Evolutionary conservation across 2,888 invertebrate species (phyloP).

Genomic region (Cataglyphis rosenhaueri): DNA sequence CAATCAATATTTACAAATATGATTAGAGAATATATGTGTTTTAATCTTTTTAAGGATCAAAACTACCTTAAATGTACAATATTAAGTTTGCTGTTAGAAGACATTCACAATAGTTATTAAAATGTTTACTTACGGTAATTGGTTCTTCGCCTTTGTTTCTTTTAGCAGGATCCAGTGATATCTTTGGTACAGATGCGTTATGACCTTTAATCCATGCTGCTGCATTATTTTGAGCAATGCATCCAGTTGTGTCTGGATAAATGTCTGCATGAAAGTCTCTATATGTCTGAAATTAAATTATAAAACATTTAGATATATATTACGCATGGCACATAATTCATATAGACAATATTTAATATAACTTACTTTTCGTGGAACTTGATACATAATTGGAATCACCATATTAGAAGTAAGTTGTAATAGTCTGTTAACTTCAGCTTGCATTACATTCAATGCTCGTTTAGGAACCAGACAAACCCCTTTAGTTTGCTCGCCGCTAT

Average conservation of each 20-base stretch:
- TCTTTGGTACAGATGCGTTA: conserved; percentile 92
- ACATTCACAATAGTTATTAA: neutral
- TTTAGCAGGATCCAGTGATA: conserved; percentile 93
- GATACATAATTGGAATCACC: conserved; percentile 97
- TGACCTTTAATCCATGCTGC: conserved; percentile 93
- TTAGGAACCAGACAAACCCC: conserved; percentile 97
- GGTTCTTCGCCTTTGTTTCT: conserved; percentile 88
- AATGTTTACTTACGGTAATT: conserved; percentile 87
- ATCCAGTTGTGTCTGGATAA: conserved; percentile 96
- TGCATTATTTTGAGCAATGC: conserved; percentile 92
- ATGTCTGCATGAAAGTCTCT: conserved; percentile 97
- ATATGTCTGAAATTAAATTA: conserved; percentile 89
- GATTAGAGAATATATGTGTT: neutral
- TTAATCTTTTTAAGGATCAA: conserved; percentile 13
- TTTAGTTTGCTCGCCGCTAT: conserved; percentile 97
- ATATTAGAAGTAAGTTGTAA: conserved; percentile 94
- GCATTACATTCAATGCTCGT: conserved; percentile 97
- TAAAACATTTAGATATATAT: conserved; percentile 25
- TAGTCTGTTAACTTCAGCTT: conserved; percentile 97
- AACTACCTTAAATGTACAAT: conserved; percentile 17
- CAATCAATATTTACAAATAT: conserved; percentile 40
- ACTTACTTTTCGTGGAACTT: conserved; percentile 94
- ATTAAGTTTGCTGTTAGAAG: conserved; percentile 11
- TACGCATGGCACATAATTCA: neutral
- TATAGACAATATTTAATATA: conserved; percentile 18